phyloP scores from a whole-genome alignment of 2,888 invertebrate species.

The Halictus ligatus region DNA sequence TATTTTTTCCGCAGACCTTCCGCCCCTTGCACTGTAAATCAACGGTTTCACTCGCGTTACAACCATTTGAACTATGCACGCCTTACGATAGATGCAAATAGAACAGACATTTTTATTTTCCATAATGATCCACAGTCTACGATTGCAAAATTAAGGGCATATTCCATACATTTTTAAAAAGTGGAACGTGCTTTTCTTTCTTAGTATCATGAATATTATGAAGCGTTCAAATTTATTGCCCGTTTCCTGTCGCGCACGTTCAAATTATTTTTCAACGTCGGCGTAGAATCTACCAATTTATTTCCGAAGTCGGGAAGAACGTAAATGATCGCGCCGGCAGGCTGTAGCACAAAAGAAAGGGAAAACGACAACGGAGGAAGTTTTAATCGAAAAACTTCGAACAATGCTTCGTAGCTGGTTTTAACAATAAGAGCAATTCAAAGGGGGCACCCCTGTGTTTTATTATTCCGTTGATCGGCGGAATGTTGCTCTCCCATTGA shows the following conservation, averaged over 20 bases:
- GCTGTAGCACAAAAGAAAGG: slow-evolving; percentile 45
- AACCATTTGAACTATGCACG: no score
- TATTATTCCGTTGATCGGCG: slow-evolving; percentile 52
- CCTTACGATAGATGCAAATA: no score
- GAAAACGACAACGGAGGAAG: slow-evolving; percentile 66
- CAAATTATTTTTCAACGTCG: slow-evolving; percentile 32
- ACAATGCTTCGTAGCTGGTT: slow-evolving; percentile 72
- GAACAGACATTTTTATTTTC: no score
- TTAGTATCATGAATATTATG: not conserved
- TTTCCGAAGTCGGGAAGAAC: slow-evolving; percentile 50
- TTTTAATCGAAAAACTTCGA: slow-evolving; percentile 82
- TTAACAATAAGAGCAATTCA: slow-evolving; percentile 68
- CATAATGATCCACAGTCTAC: not conserved
- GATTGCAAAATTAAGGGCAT: not conserved
- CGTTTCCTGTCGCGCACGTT: not conserved
- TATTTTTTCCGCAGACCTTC: slow-evolving; percentile 4
- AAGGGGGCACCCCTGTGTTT: slow-evolving; percentile 53
- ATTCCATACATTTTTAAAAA: not conserved
- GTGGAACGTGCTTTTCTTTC: not conserved
- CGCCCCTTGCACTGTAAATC: not conserved
- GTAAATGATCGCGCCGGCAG: slow-evolving; percentile 63
- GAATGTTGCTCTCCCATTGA: slow-evolving; percentile 44
- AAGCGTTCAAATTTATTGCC: not conserved
- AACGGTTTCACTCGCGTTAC: not conserved
- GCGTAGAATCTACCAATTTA: slow-evolving; percentile 45